phyloP scores from a whole-genome alignment of 2,113 vertebrate genomes.

The Orientallactaga bullata region DNA sequence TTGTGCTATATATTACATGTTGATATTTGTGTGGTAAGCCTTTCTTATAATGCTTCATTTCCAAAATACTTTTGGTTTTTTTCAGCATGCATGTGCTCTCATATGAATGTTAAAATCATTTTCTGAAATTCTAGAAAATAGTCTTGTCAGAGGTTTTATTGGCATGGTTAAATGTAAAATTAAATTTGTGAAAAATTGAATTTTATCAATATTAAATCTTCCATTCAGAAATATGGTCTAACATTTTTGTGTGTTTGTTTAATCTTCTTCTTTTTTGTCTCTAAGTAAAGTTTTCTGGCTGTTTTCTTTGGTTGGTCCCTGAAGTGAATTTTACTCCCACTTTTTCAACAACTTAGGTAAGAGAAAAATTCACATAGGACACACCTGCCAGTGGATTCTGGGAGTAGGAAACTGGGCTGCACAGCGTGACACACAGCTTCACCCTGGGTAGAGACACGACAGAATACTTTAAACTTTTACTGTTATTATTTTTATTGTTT shows the following conservation, averaged over 20 bases:
- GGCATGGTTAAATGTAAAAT: slow-evolving; percentile 1
- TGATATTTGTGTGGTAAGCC: slow-evolving; percentile 61
- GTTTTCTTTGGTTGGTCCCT: neutral
- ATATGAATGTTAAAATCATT: slow-evolving; percentile 50
- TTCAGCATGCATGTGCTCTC: neutral
- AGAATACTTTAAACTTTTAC: neutral
- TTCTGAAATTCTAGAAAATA: slow-evolving; percentile 60
- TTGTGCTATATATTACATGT: slow-evolving; percentile 44
- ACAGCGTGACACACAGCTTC: neutral
- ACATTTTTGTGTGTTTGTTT: neutral
- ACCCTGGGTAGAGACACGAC: neutral
- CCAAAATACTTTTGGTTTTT: slow-evolving; percentile 65
- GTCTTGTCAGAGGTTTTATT: neutral
- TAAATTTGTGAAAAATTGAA: slow-evolving; percentile 25
- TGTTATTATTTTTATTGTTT: neutral
- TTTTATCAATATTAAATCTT: slow-evolving; percentile 30
- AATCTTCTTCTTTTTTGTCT: neutral
- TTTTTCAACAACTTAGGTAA: neutral
- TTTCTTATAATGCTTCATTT: slow-evolving; percentile 51
- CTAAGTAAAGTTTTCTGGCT: neutral
- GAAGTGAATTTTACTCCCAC: neutral
- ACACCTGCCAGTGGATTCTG: neutral
- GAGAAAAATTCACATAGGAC: neutral
- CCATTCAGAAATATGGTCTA: neutral
- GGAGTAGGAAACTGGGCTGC: neutral